Evolutionary conservation across 1,140 invertebrate species (phyloP).

Genomic region (Adoxophyes honmai): DNA sequence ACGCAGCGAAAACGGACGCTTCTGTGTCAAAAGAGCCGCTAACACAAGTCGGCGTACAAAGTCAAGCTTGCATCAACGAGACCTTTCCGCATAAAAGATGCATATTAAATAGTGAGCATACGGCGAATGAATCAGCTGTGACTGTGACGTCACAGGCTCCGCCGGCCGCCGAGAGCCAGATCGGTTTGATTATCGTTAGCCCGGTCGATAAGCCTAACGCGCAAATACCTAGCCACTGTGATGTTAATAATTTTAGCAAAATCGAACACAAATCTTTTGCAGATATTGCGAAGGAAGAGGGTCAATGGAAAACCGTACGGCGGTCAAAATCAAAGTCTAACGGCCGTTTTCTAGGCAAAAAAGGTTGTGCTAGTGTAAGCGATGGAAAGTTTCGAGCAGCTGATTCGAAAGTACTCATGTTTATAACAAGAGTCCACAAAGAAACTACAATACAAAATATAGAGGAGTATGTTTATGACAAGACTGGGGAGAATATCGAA

Average conservation of each 20-base stretch:
- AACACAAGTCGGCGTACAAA: too few relatives aligned
- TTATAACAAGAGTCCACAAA: neutral
- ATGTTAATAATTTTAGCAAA: neutral
- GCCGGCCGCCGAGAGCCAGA: neutral
- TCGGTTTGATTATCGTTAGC: neutral
- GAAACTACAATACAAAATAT: too few relatives aligned
- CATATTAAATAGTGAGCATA: neutral
- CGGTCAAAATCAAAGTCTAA: neutral
- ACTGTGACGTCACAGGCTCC: neutral
- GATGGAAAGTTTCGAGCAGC: neutral
- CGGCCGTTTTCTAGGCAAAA: neutral
- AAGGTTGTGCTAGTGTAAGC: neutral
- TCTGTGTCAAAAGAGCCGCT: neutral
- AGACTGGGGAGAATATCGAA: too few relatives aligned
- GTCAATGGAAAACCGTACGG: neutral
- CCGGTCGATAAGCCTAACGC: neutral
- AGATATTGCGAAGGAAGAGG: neutral
- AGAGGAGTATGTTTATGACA: too few relatives aligned
- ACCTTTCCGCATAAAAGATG: too few relatives aligned
- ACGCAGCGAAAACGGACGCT: too few relatives aligned
- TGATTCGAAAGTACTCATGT: neutral
- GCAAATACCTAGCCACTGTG: neutral
- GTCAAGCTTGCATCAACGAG: too few relatives aligned
- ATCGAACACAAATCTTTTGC: neutral
- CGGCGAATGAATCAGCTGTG: neutral